Percentiles rank a stretch among this genome's conserved stretches.
Conservation (phyloP, 2,113 vertebrate species). For the Centropristis striata region DNA sequence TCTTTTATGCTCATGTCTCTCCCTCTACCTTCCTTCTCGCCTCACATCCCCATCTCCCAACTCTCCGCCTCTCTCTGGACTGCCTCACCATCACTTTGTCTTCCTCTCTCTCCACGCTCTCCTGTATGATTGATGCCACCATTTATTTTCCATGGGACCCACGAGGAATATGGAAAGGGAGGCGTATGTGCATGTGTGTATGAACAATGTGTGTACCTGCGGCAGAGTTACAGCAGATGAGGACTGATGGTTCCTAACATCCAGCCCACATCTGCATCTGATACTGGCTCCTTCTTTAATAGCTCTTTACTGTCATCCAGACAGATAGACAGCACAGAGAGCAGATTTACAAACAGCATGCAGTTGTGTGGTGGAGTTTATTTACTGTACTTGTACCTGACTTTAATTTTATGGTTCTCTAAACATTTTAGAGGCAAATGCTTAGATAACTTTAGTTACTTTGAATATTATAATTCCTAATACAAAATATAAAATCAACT, state of each 20-base stretch:
- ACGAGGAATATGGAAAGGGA: slow-evolving; percentile 31
- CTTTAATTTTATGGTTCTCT: too few relatives aligned
- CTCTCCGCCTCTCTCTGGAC: slow-evolving; percentile 15
- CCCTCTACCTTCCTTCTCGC: slow-evolving; percentile 15
- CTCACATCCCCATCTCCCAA: slow-evolving; percentile 14
- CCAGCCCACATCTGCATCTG: slow-evolving; percentile 57
- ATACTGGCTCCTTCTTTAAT: slow-evolving; percentile 39
- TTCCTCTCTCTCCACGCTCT: slow-evolving; percentile 16
- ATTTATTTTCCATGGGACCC: slow-evolving; percentile 55
- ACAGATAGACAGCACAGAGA: slow-evolving; percentile 12
- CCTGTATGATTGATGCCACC: slow-evolving; percentile 41
- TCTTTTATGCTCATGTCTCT: slow-evolving; percentile 29
- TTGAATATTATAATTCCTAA: too few relatives aligned
- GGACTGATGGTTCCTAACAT: slow-evolving; percentile 19
- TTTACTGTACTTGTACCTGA: not conserved
- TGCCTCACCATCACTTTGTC: slow-evolving; percentile 16
- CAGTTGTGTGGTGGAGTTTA: not conserved
- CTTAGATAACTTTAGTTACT: too few relatives aligned
- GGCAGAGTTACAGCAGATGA: slow-evolving; percentile 25
- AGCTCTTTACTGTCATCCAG: slow-evolving; percentile 48
- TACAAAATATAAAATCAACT: too few relatives aligned
- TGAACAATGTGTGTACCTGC: slow-evolving; percentile 22
- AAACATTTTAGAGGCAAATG: too few relatives aligned
- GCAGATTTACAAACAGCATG: slow-evolving; percentile 21
- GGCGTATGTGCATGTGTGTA: not conserved